Evolutionary conservation across 2,113 vertebrate species (phyloP).

Genomic region (Larimichthys crocea): DNA sequence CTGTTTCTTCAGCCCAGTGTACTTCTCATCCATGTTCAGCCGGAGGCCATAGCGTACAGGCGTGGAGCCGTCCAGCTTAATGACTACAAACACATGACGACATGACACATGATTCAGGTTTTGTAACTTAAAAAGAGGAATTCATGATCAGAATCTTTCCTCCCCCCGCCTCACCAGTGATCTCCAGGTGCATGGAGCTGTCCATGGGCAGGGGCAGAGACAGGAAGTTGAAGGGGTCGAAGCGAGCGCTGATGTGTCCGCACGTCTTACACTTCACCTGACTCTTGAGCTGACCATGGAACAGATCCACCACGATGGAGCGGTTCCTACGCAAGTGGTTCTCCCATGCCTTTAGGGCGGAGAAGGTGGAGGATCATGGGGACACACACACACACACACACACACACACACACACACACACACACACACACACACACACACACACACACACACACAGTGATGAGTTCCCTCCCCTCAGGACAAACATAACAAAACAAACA

Average conservation of each 20-base stretch:
- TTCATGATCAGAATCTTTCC: background rate
- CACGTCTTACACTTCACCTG: constrained; percentile 99
- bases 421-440: constrained; percentile 1
- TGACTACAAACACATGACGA: constrained; percentile 83
- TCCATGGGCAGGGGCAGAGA: constrained; percentile 99
- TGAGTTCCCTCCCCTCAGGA: background rate
- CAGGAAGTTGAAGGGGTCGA: constrained; percentile 99
- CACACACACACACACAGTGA: background rate
- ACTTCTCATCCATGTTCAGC: constrained; percentile 98
- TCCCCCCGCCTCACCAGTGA: constrained; percentile 87
- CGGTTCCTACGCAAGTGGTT: constrained; percentile 97
- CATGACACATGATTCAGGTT: background rate
- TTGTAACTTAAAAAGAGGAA: background rate
- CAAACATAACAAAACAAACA: constrained; percentile 13
- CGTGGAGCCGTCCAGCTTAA: constrained; percentile 95
- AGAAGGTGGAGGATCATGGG: constrained; percentile 3
- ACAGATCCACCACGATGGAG: constrained; percentile 98
- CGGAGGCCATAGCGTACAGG: constrained; percentile 94
- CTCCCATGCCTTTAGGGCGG: constrained; percentile 91
- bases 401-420: no score
- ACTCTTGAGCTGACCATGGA: constrained; percentile 97
- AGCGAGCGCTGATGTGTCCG: constrained; percentile 97
- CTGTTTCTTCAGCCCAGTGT: constrained; percentile 96
- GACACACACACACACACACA: no score
- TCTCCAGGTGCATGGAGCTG: constrained; percentile 99